Percentiles rank a stretch among this genome's conserved stretches.
Conservation (phyloP, 64 coral and sea anemone species). For the Stichodactyla helianthus region DNA sequence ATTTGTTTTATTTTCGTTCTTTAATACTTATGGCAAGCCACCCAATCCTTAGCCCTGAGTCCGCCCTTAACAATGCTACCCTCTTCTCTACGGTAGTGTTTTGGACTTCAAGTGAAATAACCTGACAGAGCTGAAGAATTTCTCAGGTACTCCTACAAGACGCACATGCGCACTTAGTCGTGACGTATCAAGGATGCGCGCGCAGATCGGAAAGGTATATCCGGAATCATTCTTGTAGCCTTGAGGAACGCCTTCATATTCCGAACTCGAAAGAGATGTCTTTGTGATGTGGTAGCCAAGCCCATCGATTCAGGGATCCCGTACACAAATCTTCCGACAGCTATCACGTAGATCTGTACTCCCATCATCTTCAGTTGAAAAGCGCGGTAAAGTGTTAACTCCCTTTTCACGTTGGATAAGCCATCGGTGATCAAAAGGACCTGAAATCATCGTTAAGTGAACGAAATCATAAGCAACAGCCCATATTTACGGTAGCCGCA, state of each 20-base stretch:
- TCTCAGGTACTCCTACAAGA: no score
- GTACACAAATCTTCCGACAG: slow-evolving; percentile 60
- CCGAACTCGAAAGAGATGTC: slow-evolving; percentile 60
- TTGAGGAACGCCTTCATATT: slow-evolving; percentile 52
- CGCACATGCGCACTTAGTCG: no score
- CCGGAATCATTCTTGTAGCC: slow-evolving; percentile 49
- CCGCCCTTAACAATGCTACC: no score
- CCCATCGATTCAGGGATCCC: slow-evolving; percentile 63
- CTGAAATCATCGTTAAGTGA: neutral
- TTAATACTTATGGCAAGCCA: no score
- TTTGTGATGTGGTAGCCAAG: slow-evolving; percentile 45
- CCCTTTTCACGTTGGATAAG: slow-evolving; percentile 45
- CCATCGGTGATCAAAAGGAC: slow-evolving; percentile 75
- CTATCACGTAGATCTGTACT: slow-evolving; percentile 73
- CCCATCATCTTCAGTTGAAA: slow-evolving; percentile 68
- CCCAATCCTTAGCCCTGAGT: no score
- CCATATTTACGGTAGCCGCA: no score
- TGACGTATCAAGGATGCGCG: no score
- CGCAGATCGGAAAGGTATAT: neutral
- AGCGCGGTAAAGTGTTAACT: slow-evolving; percentile 59
- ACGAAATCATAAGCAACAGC: neutral
- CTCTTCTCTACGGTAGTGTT: no score
- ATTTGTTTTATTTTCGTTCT: no score
- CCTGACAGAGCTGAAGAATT: no score
- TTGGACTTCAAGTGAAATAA: no score